A percentile compares a stretch with the other conserved stretches of the same genome.
Conservation (phyloP, 2,113 vertebrate species). For the Illadopsis cleaveri region DNA sequence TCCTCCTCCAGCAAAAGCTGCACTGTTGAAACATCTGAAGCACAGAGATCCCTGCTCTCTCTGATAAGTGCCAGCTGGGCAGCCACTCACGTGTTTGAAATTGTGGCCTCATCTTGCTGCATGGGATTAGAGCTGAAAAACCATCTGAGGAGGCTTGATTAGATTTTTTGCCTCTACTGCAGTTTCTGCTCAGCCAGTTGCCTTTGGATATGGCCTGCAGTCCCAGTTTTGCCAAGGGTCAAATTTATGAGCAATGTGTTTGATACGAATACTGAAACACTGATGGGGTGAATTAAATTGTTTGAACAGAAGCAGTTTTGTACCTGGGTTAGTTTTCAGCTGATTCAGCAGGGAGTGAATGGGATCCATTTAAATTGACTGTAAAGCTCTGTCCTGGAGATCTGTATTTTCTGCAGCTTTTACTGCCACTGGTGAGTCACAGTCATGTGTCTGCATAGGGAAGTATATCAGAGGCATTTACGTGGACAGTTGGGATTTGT, state of each 20-base stretch:
- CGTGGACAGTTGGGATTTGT: background rate
- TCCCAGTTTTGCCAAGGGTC: background rate
- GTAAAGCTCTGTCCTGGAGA: background rate
- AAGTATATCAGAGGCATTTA: background rate
- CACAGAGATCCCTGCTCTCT: background rate
- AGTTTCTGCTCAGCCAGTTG: background rate
- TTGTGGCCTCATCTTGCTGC: background rate
- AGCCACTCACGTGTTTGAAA: background rate
- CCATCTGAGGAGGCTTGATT: background rate
- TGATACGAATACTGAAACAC: background rate
- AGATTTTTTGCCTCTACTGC: background rate
- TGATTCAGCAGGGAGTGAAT: background rate
- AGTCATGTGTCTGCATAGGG: background rate
- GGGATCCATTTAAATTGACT: background rate
- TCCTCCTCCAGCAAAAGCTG: background rate
- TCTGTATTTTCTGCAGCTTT: background rate
- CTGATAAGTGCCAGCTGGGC: background rate
- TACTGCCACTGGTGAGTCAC: background rate
- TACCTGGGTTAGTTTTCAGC: background rate
- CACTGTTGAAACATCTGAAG: background rate
- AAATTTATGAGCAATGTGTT: fast-evolving
- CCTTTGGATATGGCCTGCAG: background rate
- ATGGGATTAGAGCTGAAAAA: background rate
- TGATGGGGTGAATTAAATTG: background rate
- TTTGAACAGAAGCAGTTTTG: background rate